These are phyloP conservation scores for Ptilonorhynchus violaceus DNA, from an alignment of 2,113 vertebrate species.

Conservation along the genomic window DNA sequence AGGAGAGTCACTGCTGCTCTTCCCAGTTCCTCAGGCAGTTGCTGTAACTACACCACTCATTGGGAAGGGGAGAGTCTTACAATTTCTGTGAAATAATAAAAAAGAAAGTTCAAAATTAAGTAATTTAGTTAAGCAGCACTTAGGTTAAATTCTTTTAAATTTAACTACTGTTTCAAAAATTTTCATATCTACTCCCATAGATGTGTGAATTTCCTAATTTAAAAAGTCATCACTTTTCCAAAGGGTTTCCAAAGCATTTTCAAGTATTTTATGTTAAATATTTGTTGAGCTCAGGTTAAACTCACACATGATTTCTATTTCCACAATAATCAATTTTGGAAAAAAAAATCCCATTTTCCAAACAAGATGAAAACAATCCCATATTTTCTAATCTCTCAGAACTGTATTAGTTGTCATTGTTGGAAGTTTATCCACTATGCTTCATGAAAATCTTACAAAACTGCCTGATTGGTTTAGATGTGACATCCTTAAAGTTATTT, in stretches of 20 bases:
- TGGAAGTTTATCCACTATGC: neutral
- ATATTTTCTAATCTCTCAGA: neutral
- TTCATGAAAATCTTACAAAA: neutral
- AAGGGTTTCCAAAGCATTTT: neutral
- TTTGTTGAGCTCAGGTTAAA: neutral
- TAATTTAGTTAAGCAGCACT: neutral
- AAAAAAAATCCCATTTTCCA: neutral
- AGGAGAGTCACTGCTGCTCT: neutral
- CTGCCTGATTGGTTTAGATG: neutral
- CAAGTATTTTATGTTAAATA: neutral
- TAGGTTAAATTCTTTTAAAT: neutral
- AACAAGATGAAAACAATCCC: neutral
- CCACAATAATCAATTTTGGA: neutral
- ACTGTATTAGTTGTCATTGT: neutral
- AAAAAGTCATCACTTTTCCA: neutral
- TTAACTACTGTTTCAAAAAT: neutral
- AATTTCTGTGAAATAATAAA: neutral
- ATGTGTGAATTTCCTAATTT: neutral
- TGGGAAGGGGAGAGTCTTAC: neutral
- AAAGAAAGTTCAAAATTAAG: neutral
- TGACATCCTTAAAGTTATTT: neutral
- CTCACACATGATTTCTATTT: neutral
- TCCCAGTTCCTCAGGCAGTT: neutral
- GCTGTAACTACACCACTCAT: neutral
- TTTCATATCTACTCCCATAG: rapidly evolving